Base-by-base conservation (phyloP, 92 coral and sea anemone genomes). In the Nematostella vectensis region DNA sequence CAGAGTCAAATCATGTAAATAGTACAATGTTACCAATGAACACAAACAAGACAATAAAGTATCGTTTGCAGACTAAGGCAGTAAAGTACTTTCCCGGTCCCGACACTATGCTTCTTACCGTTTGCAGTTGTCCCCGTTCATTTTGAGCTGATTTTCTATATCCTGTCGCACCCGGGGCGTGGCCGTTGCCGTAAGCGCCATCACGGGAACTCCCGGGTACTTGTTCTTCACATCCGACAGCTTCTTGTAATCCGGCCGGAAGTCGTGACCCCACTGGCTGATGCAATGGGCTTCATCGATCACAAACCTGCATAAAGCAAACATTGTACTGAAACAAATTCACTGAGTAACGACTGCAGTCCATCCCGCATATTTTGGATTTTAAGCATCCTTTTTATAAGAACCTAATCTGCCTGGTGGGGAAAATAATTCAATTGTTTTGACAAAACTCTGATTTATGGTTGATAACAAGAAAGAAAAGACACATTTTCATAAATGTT, bases 171-270 rank as follows among this genome's bases (percentile, higher is more conserved):
- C 98, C 10, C 98, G 91, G 4, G 98, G 98, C 19, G 98, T 91
- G 1, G 98, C 98, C 50, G 98, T 91, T 17, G 98, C 98, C n/a
- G 98, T 91, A 31, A 91, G 68, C 11, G 96, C 98, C 98, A 91
- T 91, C 56, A 91, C 77, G 4, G 98, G 98, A 0, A 91, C 96
- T 1, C 73, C 77, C 2, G 89, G 91, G 50, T 53, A 91, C 72
- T 82, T 91, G 55, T 65, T 81, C 59, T 79, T 74, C 37, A 91
- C 71, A 25, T 74, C 78, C 1, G 98, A 88, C 31, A 91, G 83
- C 61, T 82, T 87, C 65, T 91, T 91, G 65, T 91, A 91, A 67
- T 91, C 98, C n/a, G 98, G 98, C 9, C 98, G 96, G 50, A 89
- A 89, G 61, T 88, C 96, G 43, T 88, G 96, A 24, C 96, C 96